These are phyloP conservation scores for Eumaeus atala DNA, from an alignment of 1,140 invertebrate species.

Conservation along the genomic window DNA sequence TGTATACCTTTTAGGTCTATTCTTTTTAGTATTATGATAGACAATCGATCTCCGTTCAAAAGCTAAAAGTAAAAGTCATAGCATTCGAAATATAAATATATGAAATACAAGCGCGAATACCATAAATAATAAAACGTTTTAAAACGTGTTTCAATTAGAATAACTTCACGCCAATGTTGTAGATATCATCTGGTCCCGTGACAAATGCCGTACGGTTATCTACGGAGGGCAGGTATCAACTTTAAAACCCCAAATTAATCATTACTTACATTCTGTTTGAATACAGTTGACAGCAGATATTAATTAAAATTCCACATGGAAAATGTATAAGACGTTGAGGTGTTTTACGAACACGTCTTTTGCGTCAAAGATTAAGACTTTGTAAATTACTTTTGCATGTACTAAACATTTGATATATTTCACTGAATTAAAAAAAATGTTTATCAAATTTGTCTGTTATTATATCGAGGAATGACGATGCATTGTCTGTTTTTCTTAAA, in stretches of 20 bases:
- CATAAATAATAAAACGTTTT: slow-evolving; percentile 7
- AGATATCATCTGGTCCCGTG: slow-evolving; percentile 3
- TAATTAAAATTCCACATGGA: slow-evolving; percentile 46
- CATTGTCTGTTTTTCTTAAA: too few relatives aligned
- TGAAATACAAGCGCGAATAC: not conserved
- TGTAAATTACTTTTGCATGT: not conserved
- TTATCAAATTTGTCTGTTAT: not conserved
- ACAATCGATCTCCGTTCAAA: too few relatives aligned
- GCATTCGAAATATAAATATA: too few relatives aligned
- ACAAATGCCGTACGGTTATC: slow-evolving; percentile 6
- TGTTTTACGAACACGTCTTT: slow-evolving; percentile 32
- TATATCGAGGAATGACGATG: too few relatives aligned
- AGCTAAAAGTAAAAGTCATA: too few relatives aligned
- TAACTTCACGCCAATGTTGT: slow-evolving; percentile 10
- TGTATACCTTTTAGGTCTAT: too few relatives aligned
- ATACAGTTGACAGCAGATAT: slow-evolving; percentile 29
- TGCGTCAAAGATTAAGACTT: slow-evolving; percentile 41
- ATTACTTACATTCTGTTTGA: slow-evolving; percentile 3
- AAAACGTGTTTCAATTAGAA: slow-evolving; percentile 4
- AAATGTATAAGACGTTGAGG: slow-evolving; percentile 51
- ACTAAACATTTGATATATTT: not conserved
- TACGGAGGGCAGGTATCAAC: not conserved
- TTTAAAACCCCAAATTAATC: slow-evolving; percentile 9
- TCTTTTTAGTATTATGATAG: too few relatives aligned
- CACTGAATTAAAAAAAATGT: not conserved